These are phyloP conservation scores for Ypsolopha sequella DNA, from an alignment of 2,888 invertebrate genomes.

Conservation along the genomic window DNA sequence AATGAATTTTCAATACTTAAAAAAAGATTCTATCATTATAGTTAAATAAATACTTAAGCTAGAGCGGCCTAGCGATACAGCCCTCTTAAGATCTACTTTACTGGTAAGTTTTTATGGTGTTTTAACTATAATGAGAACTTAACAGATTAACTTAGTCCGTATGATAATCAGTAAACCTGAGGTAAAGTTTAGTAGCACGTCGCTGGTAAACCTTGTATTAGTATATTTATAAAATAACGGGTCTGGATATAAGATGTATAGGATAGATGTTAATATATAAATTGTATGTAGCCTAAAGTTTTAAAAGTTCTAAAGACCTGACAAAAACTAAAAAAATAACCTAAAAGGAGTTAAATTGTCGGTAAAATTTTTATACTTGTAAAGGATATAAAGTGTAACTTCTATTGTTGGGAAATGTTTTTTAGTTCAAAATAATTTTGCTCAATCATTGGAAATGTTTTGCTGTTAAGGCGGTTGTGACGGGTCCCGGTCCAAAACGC, in stretches of 20 bases:
- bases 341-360: slow-evolving; percentile 30
- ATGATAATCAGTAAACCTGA: no score
- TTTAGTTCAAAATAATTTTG: neutral
- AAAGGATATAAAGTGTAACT: slow-evolving; percentile 22
- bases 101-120: no score
- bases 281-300: slow-evolving; percentile 37
- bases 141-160: no score
- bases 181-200: no score
- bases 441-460: neutral
- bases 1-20: no score
- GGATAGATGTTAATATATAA: slow-evolving; percentile 35
- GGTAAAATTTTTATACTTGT: slow-evolving; percentile 43
- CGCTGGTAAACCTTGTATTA: no score
- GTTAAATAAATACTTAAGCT: no score
- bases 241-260: slow-evolving; percentile 14
- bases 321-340: slow-evolving; percentile 17
- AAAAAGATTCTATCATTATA: no score
- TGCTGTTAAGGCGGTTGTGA: slow-evolving; percentile 9
- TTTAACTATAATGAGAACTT: no score
- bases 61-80: no score
- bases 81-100: no score
- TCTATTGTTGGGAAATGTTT: slow-evolving; percentile 11
- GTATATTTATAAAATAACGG: neutral
- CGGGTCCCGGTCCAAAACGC: no score
- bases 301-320: slow-evolving; percentile 31